phyloP scores from a whole-genome alignment of 2,113 vertebrate genomes.

The Lanius collurio region DNA sequence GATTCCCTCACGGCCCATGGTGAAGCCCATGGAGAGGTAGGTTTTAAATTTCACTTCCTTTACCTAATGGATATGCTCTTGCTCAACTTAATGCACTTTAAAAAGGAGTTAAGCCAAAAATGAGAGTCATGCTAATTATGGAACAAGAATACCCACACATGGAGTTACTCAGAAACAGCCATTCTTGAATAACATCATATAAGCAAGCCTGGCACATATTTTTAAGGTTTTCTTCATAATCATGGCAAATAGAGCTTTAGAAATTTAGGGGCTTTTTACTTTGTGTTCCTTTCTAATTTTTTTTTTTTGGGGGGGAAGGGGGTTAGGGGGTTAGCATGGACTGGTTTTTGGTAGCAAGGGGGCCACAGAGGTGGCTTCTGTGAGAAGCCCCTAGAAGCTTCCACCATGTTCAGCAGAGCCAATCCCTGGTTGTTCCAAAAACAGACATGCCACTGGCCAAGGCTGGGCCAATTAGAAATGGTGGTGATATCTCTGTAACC shows the following conservation, averaged over 20 bases:
- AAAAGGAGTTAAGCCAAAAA: background rate
- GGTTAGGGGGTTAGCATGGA: background rate
- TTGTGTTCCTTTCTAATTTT: background rate
- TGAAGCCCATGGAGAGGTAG: background rate
- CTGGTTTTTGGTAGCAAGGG: background rate
- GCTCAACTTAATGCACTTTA: background rate
- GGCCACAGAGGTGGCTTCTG: background rate
- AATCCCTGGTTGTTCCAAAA: background rate
- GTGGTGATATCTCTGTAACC: background rate
- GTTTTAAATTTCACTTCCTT: background rate
- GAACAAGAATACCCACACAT: background rate
- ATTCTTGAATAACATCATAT: background rate
- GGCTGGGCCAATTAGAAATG: background rate
- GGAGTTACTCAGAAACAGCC: background rate
- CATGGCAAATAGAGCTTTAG: background rate
- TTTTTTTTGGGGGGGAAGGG: background rate
- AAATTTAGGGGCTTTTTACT: background rate
- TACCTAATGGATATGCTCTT: background rate
- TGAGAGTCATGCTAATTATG: background rate
- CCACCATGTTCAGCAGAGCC: background rate
- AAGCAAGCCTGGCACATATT: background rate
- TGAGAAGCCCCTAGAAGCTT: background rate
- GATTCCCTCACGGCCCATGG: background rate
- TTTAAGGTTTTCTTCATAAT: background rate
- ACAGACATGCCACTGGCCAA: rapidly evolving